Conservation (phyloP, 1,140 invertebrate genomes). For the Listronotus oregonensis region DNA sequence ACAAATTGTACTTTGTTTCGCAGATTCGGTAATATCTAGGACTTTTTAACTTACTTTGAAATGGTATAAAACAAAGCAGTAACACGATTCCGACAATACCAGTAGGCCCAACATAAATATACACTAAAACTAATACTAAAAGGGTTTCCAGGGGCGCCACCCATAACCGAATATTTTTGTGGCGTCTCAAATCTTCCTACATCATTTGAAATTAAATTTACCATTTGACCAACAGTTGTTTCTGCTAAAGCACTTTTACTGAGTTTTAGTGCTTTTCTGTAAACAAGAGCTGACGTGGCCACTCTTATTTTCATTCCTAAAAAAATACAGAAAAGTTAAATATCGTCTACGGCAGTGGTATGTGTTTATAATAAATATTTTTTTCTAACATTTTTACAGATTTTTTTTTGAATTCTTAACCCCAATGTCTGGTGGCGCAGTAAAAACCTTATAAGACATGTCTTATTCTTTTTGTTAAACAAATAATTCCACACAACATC, state of each 20-base stretch:
- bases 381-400: too few species aligned
- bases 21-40: too few species aligned
- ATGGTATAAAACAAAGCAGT: conserved; percentile 80
- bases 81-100: conserved; percentile 78
- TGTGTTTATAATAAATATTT: too few species aligned
- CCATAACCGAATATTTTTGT: conserved; percentile 67
- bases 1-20: too few species aligned
- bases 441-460: too few species aligned
- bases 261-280: conserved; percentile 76
- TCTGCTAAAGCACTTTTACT: conserved; percentile 74
- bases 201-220: conserved; percentile 88
- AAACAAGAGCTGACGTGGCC: conserved; percentile 79
- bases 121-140: conserved; percentile 76
- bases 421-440: too few species aligned
- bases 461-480: too few species aligned
- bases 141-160: conserved; percentile 77
- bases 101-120: conserved; percentile 70
- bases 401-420: too few species aligned
- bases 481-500: too few species aligned
- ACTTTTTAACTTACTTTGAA: conserved; percentile 70
- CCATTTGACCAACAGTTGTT: conserved; percentile 81
- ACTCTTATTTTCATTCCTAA: conserved; percentile 83
- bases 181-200: conserved; percentile 72
- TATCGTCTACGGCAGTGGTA: too few species aligned
- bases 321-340: conserved; percentile 63